These are phyloP conservation scores for Polypterus senegalus DNA, from an alignment of 2,113 vertebrate genomes.

Conservation along the genomic window DNA sequence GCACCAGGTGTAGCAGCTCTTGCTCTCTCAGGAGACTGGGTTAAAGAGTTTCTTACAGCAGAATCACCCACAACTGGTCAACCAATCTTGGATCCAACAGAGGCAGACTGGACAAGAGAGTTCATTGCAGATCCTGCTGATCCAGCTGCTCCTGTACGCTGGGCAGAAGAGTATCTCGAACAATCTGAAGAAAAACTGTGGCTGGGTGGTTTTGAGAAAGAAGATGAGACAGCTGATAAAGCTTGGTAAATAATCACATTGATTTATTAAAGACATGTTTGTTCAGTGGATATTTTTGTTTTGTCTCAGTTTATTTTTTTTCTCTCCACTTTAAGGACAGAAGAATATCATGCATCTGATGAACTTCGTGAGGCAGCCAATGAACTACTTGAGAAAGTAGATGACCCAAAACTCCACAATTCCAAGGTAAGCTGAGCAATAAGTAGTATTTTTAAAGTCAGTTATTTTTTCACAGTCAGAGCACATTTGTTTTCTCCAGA, in stretches of 20 bases:
- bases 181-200: conserved; percentile 95
- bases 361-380: conserved; percentile 78
- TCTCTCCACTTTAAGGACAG: conserved; percentile 51
- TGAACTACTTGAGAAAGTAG: conserved; percentile 85
- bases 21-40: conserved; percentile 88
- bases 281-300: not conserved
- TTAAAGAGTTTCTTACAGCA: conserved; percentile 75
- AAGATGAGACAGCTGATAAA: conserved; percentile 20
- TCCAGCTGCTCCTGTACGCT: conserved; percentile 72
- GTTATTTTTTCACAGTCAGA: no score
- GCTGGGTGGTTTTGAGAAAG: conserved; percentile 79
- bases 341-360: conserved; percentile 80
- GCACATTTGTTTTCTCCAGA: no score
- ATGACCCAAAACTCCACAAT: conserved; percentile 86
- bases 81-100: conserved; percentile 54
- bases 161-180: conserved; percentile 94
- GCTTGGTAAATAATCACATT: no score
- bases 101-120: conserved; percentile 90
- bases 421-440: conserved; percentile 68
- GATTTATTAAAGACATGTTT: no score
- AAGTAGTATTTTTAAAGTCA: no score
- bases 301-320: not conserved
- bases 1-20: conserved; percentile 90
- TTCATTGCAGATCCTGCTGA: conserved; percentile 93
- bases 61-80: conserved; percentile 52